A percentile compares a stretch with the other conserved stretches of the same genome.
Evolutionary conservation across 2,888 invertebrate genomes (phyloP).

Genomic region (Nebria brevicollis): DNA sequence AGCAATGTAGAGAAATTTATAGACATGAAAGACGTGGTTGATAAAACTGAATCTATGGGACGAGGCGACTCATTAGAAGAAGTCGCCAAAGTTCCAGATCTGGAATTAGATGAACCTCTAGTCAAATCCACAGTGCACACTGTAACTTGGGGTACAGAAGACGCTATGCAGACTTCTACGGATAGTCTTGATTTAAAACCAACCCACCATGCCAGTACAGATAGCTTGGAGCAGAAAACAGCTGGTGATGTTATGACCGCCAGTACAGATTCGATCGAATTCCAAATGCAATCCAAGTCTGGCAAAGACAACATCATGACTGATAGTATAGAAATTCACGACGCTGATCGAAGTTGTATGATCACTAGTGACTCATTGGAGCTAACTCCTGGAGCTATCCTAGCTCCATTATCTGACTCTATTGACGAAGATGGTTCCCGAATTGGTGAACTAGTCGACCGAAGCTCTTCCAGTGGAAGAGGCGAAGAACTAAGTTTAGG

Average conservation of each 20-base stretch:
- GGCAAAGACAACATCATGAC: constrained; percentile 63
- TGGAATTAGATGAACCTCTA: constrained; percentile 64
- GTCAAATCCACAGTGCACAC: constrained; percentile 58
- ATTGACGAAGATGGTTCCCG: constrained; percentile 64
- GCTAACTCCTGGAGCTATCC: constrained; percentile 58
- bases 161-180: constrained; percentile 70
- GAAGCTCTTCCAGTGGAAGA: constrained; percentile 63
- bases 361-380: constrained; percentile 67
- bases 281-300: constrained; percentile 59
- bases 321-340: constrained; percentile 67
- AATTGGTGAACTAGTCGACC: constrained; percentile 57
- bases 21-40: constrained; percentile 67
- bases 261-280: constrained; percentile 69
- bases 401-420: constrained; percentile 60
- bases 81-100: constrained; percentile 66
- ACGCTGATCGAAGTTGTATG: constrained; percentile 60
- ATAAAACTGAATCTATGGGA: constrained; percentile 67
- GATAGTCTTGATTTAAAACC: constrained; percentile 67
- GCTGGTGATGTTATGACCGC: constrained; percentile 67
- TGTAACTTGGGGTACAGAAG: constrained; percentile 62
- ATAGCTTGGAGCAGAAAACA: constrained; percentile 74
- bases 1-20: constrained; percentile 73
- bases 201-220: constrained; percentile 70
- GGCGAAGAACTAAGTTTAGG: constrained; percentile 64
- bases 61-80: constrained; percentile 66